phyloP scores from a whole-genome alignment of 1,140 invertebrate genomes.

The Halictus rubicundus region DNA sequence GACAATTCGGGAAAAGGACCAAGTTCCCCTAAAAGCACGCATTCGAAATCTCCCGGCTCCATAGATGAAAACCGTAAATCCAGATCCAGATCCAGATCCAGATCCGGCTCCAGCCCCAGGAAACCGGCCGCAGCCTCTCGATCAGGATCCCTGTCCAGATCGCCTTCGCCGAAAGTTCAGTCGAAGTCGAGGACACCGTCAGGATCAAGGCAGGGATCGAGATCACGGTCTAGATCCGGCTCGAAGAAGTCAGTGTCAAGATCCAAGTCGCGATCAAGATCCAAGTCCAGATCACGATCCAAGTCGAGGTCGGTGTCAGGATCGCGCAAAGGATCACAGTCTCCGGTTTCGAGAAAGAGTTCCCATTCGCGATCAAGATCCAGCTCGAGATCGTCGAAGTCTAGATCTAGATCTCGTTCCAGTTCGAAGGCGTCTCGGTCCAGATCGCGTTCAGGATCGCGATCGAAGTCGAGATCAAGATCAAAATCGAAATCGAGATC shows the following conservation, averaged over 20 bases:
- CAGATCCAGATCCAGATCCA: slow-evolving; percentile 30
- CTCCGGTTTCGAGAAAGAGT: slow-evolving; percentile 60
- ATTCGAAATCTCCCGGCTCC: slow-evolving; percentile 28
- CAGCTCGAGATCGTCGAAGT: slow-evolving; percentile 64
- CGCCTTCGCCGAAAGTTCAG: slow-evolving; percentile 44
- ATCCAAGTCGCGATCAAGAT: slow-evolving; percentile 67
- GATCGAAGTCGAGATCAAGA: slow-evolving; percentile 65
- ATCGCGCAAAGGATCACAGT: slow-evolving; percentile 64
- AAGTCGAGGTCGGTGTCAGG: slow-evolving; percentile 52
- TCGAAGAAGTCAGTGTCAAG: slow-evolving; percentile 60
- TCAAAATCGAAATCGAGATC: slow-evolving; percentile 54
- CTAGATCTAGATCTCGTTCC: slow-evolving; percentile 28
- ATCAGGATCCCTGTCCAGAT: slow-evolving; percentile 53
- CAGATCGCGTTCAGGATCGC: slow-evolving; percentile 67
- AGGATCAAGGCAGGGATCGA: slow-evolving; percentile 63
- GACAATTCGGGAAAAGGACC: slow-evolving; percentile 29
- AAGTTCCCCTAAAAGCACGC: slow-evolving; percentile 21
- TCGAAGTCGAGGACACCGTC: slow-evolving; percentile 56
- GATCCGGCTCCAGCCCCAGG: slow-evolving; percentile 60
- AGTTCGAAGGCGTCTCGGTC: slow-evolving; percentile 55
- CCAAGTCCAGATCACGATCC: slow-evolving; percentile 69
- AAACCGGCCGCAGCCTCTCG: slow-evolving; percentile 54
- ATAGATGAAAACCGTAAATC: slow-evolving; percentile 19
- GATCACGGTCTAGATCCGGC: slow-evolving; percentile 67
- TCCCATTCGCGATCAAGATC: slow-evolving; percentile 71